Evolutionary conservation across 2,113 vertebrate species (phyloP), one percentile per base, ranked within the genome.

Genomic region (Apeltes quadracus): DNA sequence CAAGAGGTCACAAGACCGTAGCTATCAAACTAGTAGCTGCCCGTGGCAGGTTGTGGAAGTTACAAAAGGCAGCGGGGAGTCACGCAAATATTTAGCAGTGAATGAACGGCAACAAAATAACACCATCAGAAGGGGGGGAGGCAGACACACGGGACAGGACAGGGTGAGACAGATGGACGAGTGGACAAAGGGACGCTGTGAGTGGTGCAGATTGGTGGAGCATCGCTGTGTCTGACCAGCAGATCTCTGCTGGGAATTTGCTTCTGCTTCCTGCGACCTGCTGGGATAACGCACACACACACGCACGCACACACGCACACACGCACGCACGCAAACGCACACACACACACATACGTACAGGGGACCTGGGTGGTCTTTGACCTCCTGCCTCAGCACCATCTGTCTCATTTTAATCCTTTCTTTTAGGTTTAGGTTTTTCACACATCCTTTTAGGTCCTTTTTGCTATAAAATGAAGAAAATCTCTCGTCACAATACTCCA

Each of bases 351-450:
- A 74, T 15, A 75, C 68, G 44, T 46, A 72, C 55, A 72, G 11
- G 59, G 53, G 15, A 59, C 68, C n/a, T 81, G 75, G 75, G 66
- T 25, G 43, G 72, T 64, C 58, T 59, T 67, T 46, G 39, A 71
- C 85, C 81, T 80, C 85, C 87, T 82, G 68, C 83, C 65, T 78
- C 48, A 58, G 61, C 46, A 79, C 87, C 87, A 89, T 89, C 85
- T 89, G 85, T 25, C 54, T 51, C 20, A 8, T 3, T 11, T 48
- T 76, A 43, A 71, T 34, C 44, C 13, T 8, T 41, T 3, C 44
- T 32, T 53, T 23, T 43, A 8, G 38, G 27, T 43, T 9, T 38
- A 25, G 25, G 0, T 18, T 2, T 23, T 25, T 53, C 9, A 20
- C 5, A 22, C 34, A 27, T 15, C 9, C 16, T 18, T 59, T 44